phyloP scores from a whole-genome alignment of 2,888 invertebrate species.

The Drosophila affinis region DNA sequence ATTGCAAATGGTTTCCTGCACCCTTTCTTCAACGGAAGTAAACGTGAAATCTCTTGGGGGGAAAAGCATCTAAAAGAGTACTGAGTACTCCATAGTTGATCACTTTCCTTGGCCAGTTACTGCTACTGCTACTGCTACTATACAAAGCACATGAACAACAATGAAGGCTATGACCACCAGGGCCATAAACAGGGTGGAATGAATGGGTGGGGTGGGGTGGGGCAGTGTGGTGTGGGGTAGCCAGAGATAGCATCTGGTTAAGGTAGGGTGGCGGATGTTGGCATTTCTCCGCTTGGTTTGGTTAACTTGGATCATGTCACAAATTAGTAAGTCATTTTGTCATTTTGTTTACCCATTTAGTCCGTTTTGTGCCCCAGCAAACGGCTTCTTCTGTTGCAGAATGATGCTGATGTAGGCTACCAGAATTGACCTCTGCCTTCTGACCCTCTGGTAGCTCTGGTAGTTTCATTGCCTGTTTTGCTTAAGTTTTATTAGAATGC shows the following conservation, averaged over 20 bases:
- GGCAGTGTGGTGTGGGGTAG: background rate
- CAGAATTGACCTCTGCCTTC: slow-evolving; percentile 24
- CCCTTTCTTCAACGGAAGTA: background rate
- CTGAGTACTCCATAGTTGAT: slow-evolving; percentile 10
- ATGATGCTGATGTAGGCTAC: background rate
- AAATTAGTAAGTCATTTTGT: slow-evolving; percentile 73
- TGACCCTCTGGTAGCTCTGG: slow-evolving; percentile 1
- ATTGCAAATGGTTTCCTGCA: too few relatives aligned
- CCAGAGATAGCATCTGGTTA: slow-evolving; percentile 27
- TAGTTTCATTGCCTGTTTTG: slow-evolving; percentile 17
- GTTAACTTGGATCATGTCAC: slow-evolving; percentile 73
- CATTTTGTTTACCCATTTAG: slow-evolving; percentile 30
- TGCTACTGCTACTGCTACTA: background rate
- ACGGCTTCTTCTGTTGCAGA: background rate
- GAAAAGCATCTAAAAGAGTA: background rate
- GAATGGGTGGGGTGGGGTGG: background rate
- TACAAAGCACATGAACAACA: slow-evolving; percentile 40
- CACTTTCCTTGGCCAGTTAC: background rate
- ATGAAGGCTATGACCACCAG: slow-evolving; percentile 19
- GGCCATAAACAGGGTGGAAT: slow-evolving; percentile 25
- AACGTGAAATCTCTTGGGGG: background rate
- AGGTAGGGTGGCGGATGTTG: slow-evolving; percentile 27
- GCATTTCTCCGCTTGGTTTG: slow-evolving; percentile 53
- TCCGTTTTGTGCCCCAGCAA: background rate
- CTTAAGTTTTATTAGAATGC: slow-evolving; percentile 33